phyloP scores from a whole-genome alignment of 2,797 vertebrate species.

The Eulemur rubriventer region DNA sequence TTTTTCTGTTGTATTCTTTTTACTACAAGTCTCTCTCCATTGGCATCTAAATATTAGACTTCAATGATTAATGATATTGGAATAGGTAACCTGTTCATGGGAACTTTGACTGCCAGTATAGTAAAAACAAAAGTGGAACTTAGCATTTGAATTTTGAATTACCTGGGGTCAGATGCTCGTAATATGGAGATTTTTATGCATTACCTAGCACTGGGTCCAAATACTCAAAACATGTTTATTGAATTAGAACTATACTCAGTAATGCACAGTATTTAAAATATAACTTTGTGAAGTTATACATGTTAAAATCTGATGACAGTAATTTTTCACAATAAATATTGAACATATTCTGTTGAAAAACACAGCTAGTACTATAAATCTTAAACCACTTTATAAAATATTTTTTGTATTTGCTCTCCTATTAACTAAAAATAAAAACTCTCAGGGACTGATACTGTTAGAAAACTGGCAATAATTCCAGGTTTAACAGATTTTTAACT shows the following conservation, averaged over 20 bases:
- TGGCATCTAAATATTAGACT: background rate
- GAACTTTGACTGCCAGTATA: background rate
- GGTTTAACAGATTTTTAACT: background rate
- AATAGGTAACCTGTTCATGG: background rate
- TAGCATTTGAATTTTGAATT: background rate
- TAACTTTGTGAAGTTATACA: background rate
- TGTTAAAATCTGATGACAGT: background rate
- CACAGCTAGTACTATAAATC: background rate
- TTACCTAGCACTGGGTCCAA: background rate
- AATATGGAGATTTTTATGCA: background rate
- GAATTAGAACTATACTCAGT: background rate
- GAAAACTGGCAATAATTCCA: background rate
- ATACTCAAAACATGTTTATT: background rate
- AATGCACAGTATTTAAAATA: background rate
- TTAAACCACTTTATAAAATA: background rate
- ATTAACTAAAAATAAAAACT: background rate
- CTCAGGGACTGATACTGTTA: background rate
- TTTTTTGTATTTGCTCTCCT: background rate
- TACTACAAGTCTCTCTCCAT: background rate
- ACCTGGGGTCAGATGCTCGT: background rate
- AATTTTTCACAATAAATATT: background rate
- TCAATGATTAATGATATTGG: background rate
- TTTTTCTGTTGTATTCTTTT: background rate
- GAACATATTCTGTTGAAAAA: background rate
- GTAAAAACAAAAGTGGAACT: background rate